These are phyloP conservation scores for Rhinoptilus africanus DNA, from an alignment of 2,113 vertebrate genomes.

Conservation along the genomic window DNA sequence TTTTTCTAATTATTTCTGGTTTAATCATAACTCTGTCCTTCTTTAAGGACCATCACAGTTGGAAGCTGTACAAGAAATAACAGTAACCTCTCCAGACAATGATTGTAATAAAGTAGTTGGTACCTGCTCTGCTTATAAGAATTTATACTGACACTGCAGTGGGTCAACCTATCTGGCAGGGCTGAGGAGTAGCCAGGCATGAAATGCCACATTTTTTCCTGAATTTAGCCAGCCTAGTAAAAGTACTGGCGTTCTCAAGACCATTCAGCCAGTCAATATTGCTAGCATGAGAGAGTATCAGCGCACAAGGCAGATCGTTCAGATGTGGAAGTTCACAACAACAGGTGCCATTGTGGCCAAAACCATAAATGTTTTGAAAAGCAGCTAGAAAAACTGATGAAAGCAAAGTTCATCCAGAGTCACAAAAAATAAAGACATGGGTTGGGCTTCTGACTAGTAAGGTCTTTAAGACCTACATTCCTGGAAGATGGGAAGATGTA, in stretches of 20 bases:
- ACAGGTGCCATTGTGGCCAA: not conserved
- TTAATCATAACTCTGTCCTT: not conserved
- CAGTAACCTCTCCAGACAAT: not conserved
- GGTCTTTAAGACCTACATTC: not conserved
- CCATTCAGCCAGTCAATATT: not conserved
- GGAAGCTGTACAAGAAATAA: not conserved
- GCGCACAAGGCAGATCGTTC: not conserved
- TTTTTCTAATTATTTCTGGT: conserved; percentile 30
- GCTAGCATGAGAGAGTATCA: not conserved
- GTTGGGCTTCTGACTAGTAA: not conserved
- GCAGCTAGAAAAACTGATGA: not conserved
- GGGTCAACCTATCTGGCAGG: accelerated
- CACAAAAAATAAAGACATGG: not conserved
- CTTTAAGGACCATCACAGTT: not conserved
- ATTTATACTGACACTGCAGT: not conserved
- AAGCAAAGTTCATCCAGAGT: not conserved
- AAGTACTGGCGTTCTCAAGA: not conserved
- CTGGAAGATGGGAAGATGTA: not conserved
- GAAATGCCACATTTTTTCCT: not conserved
- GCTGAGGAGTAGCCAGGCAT: not conserved
- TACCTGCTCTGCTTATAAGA: not conserved
- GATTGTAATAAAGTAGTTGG: not conserved
- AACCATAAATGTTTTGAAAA: not conserved
- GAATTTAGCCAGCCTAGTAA: not conserved
- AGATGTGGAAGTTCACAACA: not conserved